Evolutionary conservation across 2,797 vertebrate species (phyloP), one percentile per base, ranked within the genome.

Genomic region (Rousettus madagascariensis): DNA sequence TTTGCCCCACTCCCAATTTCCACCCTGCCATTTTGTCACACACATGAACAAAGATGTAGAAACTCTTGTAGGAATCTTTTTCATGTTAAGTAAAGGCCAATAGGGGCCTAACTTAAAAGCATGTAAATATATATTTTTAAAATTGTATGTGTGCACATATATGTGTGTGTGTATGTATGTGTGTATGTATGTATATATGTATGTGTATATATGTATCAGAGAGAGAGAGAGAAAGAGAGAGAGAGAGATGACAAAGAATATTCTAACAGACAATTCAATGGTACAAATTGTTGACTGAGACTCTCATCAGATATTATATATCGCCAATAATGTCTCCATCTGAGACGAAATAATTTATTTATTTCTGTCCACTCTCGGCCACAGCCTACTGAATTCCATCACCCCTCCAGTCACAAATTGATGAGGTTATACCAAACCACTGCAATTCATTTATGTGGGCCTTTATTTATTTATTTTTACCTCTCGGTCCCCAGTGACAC

Each of bases 321-420:
- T 97, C 88, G 97, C 79, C 93, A 84, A 94, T 95, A 96, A 95
- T 97, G 97, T 96, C 96, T 97, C 63, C 57, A 46, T 90, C 94
- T 98, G 86, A 3, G 75, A 74, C 87, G 97, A 97, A 86, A 96
- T 33, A 36, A 82, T 83, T 59, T 92, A 93, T 97, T 96, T 84
- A 84, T 89, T 96, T 94, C 68, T 82, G 36, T 75, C 38, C 41
- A 79, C 43, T 95, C 22, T 65, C 59, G 97, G 95, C 93, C 69
- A 97, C 36, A 90, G 68, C 41, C 66, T 96, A 71, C 61, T 96
- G 93, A 95, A 95, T 94, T 86, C 87, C 66, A 5, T 83, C 78
- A 91, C 85, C 78, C 6, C 93, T 53, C 63, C 51, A 69, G 80
- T 43, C 91, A 93, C 93, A 95, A 46, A 96, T 95, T 91, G 96